A percentile compares a stretch with the other conserved stretches of the same genome.
Conservation (phyloP, 2,888 invertebrate species). For the Callyntrura guangdongensis region DNA sequence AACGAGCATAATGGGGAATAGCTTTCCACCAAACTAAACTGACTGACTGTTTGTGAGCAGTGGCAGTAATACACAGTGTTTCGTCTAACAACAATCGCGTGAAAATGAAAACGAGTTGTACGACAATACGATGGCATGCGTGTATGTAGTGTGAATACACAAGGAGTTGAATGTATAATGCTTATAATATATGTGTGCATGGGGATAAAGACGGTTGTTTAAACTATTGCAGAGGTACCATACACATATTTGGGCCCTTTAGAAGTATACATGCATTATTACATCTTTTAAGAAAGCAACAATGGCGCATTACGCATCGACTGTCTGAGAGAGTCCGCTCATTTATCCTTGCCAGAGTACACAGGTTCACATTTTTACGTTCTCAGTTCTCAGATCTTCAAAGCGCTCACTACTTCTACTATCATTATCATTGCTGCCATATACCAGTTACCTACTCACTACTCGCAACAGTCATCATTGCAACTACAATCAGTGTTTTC, state of each 20-base stretch:
- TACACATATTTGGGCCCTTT: constrained; percentile 39
- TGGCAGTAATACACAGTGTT: background rate
- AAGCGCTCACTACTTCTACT: background rate
- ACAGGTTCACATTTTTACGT: background rate
- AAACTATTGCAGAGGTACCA: constrained; percentile 39
- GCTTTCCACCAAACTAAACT: constrained; percentile 17
- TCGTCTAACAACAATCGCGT: background rate
- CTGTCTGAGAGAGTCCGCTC: background rate
- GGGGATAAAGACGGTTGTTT: background rate
- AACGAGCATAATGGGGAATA: background rate
- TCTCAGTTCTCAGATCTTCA: background rate
- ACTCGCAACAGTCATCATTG: background rate
- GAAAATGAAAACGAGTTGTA: too few species aligned
- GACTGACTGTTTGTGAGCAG: background rate
- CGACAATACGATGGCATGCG: background rate
- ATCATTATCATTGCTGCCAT: background rate
- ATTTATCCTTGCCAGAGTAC: constrained; percentile 1
- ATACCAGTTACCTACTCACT: constrained; percentile 2
- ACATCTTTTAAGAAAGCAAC: constrained; percentile 34
- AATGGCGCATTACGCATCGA: constrained; percentile 1
- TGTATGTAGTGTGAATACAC: background rate
- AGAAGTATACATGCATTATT: constrained; percentile 15
- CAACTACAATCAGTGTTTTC: constrained; percentile 62
- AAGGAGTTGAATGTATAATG: background rate
- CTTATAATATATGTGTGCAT: background rate